Conservation (phyloP, 1,140 invertebrate genomes). For the Aethina tumida region DNA sequence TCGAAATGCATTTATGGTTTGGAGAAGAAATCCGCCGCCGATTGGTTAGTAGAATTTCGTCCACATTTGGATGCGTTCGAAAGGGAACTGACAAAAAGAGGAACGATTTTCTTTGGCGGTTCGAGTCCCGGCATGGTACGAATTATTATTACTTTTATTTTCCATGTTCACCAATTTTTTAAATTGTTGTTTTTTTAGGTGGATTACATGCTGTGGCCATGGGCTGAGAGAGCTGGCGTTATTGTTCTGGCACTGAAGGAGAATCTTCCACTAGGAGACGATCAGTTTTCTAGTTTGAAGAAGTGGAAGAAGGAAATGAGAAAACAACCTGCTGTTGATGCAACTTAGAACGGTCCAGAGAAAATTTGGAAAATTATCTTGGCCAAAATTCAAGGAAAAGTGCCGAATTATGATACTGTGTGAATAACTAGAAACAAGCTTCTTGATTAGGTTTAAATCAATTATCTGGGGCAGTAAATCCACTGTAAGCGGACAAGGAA, state of each 20-base stretch:
- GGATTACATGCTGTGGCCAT: constrained; percentile 87
- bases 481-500: too few relatives aligned
- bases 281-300: constrained; percentile 20
- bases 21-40: constrained; percentile 21
- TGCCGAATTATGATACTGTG: too few relatives aligned
- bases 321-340: constrained; percentile 43
- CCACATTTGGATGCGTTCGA: constrained; percentile 54
- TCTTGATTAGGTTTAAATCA: too few relatives aligned
- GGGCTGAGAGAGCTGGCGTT: constrained; percentile 59
- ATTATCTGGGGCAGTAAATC: too few relatives aligned
- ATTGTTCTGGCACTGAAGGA: constrained; percentile 43
- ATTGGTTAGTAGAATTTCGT: constrained; percentile 30
- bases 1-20: constrained; percentile 15
- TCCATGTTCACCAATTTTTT: not conserved
- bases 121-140: constrained; percentile 57
- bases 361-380: constrained; percentile 27
- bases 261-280: constrained; percentile 40
- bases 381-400: too few relatives aligned
- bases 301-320: constrained; percentile 62
- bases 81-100: constrained; percentile 50
- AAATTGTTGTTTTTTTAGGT: constrained; percentile 26
- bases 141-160: not conserved
- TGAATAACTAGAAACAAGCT: too few relatives aligned
- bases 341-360: constrained; percentile 26
- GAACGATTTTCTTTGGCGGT: constrained; percentile 58